Evolutionary conservation across 2,797 vertebrate species (phyloP).

Genomic region (Lindbergichthys nudifrons): DNA sequence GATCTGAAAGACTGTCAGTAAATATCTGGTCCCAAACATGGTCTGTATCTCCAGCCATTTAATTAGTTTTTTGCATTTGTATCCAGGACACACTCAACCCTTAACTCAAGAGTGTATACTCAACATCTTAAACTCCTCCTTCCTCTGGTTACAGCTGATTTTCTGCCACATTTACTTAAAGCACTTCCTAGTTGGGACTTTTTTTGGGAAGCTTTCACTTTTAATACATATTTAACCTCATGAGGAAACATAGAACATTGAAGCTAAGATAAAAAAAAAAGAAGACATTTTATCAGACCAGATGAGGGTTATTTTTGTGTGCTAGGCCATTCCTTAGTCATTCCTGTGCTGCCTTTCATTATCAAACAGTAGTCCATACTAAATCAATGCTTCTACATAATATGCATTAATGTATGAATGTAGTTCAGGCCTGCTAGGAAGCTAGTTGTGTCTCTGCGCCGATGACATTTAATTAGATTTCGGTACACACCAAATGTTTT

Average conservation of each 20-base stretch:
- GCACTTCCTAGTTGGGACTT: too few species aligned
- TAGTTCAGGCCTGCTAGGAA: constrained; percentile 55
- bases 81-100: background rate
- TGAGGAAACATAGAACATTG: constrained; percentile 42
- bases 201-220: background rate
- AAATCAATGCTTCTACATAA: constrained; percentile 53
- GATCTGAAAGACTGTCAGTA: constrained; percentile 25
- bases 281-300: constrained; percentile 34
- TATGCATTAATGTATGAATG: constrained; percentile 72
- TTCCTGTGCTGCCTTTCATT: constrained; percentile 62
- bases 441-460: constrained; percentile 40
- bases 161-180: constrained; percentile 22
- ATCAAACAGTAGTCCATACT: constrained; percentile 37
- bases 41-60: background rate
- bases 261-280: constrained; percentile 42
- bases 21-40: constrained; percentile 3
- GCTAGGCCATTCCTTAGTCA: constrained; percentile 56
- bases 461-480: constrained; percentile 27
- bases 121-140: background rate
- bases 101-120: constrained; percentile 28
- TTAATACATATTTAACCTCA: constrained; percentile 43
- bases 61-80: constrained; percentile 1
- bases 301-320: constrained; percentile 45
- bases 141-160: constrained; percentile 26
- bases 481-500: constrained; percentile 49